phyloP scores from a whole-genome alignment of 1,140 invertebrate genomes.

The Drosophila subobscura region DNA sequence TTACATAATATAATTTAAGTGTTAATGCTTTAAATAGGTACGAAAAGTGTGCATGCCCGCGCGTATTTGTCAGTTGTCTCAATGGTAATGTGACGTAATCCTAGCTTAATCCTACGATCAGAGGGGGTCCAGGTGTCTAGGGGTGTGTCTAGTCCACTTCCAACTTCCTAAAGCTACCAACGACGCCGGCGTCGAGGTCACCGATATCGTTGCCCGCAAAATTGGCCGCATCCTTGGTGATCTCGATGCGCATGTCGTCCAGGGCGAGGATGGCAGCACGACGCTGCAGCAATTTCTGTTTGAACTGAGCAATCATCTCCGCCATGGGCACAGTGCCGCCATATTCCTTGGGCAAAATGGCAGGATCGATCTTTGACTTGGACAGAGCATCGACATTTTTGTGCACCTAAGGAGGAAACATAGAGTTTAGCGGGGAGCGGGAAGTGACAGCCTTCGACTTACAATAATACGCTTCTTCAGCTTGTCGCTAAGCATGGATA shows the following conservation, averaged over 20 bases:
- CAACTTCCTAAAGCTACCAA: constrained; percentile 91
- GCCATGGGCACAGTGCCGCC: constrained; percentile 90
- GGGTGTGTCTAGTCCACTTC: constrained; percentile 88
- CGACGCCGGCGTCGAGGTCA: constrained; percentile 87
- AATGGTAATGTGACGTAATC: constrained; percentile 68
- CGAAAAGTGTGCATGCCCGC: constrained; percentile 56
- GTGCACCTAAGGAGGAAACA: constrained; percentile 86
- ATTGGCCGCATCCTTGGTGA: constrained; percentile 86
- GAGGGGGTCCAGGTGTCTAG: too few species aligned
- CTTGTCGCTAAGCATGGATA: constrained; percentile 92
- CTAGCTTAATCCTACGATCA: constrained; percentile 61
- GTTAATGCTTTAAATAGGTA: constrained; percentile 54
- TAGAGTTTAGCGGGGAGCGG: too few species aligned
- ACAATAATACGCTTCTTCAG: constrained; percentile 90
- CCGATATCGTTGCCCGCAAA: constrained; percentile 87
- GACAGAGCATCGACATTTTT: constrained; percentile 87
- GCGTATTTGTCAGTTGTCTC: constrained; percentile 68
- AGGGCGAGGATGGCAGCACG: constrained; percentile 88
- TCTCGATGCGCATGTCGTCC: constrained; percentile 91
- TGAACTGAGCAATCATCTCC: constrained; percentile 91
- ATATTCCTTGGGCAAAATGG: constrained; percentile 93
- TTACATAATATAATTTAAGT: constrained; percentile 59
- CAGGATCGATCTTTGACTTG: constrained; percentile 87
- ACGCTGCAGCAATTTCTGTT: constrained; percentile 87
- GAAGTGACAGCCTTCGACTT: constrained; percentile 63